Base-by-base conservation (phyloP, 2,888 invertebrate species). In the Stenoptilia bipunctidactyla region DNA sequence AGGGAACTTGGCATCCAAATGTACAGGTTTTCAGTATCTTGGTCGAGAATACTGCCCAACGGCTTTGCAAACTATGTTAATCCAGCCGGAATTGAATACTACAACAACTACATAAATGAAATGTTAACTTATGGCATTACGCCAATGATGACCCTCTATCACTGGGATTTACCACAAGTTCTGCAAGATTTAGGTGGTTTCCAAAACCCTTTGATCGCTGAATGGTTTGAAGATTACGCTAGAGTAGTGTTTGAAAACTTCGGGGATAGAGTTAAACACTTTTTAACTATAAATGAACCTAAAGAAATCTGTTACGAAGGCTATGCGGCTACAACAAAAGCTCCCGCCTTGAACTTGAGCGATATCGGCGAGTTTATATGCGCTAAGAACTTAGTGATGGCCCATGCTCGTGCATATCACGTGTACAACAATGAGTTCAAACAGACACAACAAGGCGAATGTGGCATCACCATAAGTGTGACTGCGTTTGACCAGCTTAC, bases 41-140 rank as follows among this genome's bases (percentile, higher is more conserved):
- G 90, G 90, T 50, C 87, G 0, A 64, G 90, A 39, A 71, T 90
- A 14, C 57, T 89, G 13, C 88, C 89, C 0, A 80, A 72, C 34
- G 88, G 86, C 10, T 66, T 74, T 13, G 42, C 71, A 1, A 71
- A 82, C 38, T 51, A 66, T 4, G 54, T 87, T n/a, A 91, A 87
- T 55, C 57, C 79, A 48, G 73, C 73, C 1, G 90, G 89, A 4
- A 67, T 91, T 8, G 62, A 77, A 15, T 89, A 88, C 60, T 91
- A 91, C 60, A 87, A 87, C 47, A 71, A 82, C 43, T 60, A 90
- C 1, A 87, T 91, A 34, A 61, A 89, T 50, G 86, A 85, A 54
- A 70, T 91, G 39, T 44, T 87, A 1, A 77, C 68, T 15, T 85
- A 85, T 46, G 84, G 80, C 15, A 89, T 91, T 41, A 59, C 73